phyloP scores from a whole-genome alignment of 2,797 vertebrate genomes.

The Schizopygopsis pylzovi region DNA sequence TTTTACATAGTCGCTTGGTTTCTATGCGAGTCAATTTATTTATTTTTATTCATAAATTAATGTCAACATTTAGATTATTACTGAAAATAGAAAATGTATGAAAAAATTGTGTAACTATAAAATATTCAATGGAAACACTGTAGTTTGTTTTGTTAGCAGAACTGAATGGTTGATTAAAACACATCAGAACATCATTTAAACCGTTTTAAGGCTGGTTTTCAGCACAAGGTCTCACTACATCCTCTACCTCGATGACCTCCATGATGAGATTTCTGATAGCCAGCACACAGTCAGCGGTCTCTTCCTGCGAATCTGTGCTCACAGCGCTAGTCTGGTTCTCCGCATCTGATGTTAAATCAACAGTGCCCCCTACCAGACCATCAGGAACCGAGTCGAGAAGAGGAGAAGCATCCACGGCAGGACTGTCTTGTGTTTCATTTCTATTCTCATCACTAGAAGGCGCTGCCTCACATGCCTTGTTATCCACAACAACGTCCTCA shows the following conservation, averaged over 20 bases:
- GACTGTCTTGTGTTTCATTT: not conserved
- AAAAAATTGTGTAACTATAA: not conserved
- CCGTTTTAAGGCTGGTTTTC: constrained; percentile 14
- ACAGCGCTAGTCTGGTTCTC: not conserved
- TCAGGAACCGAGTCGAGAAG: constrained; percentile 26
- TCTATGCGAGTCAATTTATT: not conserved
- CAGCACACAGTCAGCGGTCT: constrained; percentile 64
- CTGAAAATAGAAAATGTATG: not conserved
- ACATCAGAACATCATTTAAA: not conserved
- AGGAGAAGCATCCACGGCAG: not conserved
- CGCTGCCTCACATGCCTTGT: not conserved
- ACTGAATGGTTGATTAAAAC: not conserved
- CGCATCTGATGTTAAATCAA: constrained; percentile 24
- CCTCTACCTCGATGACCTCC: constrained; percentile 74
- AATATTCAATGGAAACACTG: constrained; percentile 1
- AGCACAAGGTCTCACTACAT: constrained; percentile 38
- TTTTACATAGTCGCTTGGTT: constrained; percentile 3
- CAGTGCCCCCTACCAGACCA: constrained; percentile 52
- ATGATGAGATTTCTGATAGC: constrained; percentile 73
- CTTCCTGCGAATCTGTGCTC: constrained; percentile 29
- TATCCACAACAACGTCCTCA: constrained; percentile 1
- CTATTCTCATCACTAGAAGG: not conserved
- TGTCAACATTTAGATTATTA: not conserved
- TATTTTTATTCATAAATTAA: not conserved
- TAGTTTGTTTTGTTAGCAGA: not conserved